Evolutionary conservation across 1,140 invertebrate genomes (phyloP), one percentile per base, ranked within the genome.

Genomic region (Cotesia chilonis): DNA sequence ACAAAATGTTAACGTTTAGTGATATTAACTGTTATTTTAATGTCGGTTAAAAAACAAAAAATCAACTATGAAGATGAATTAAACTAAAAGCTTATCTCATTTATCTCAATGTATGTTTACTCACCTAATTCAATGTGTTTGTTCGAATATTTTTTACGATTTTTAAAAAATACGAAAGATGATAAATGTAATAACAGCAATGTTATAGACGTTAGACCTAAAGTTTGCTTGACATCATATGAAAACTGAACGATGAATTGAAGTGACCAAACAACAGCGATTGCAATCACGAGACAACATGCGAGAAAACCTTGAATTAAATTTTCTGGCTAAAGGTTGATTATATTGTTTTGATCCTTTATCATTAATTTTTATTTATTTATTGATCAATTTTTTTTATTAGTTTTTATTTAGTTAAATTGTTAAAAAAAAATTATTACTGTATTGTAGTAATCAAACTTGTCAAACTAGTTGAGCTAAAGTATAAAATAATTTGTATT

Each of bases 281-380:
- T 4, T 66, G 57, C 55, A 65, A 72, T 60, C 55, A 35, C 64
- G 38, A 72, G 17, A 68, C 65, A 72, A 54, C 17, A 61, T 17
- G n/a, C 55, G 36, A 28, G 60, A 72, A 68, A 68, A 51, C 71
- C 71, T 72, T 72, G 57, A 66, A 65, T 51, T 28, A 59, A 72
- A 68, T 70, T 70, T 36, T 12, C 37, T 20, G 9, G 63, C 63
- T 65, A 47, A 37, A 63, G 14, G 10, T 28, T 38, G 20, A 4
- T 28, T 65, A 12, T 38, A 38, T 41, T 61, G 35, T 35, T 61
- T 28, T 6, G 10, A 55, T 55, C 10, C 38, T 12, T 61, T 28
- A 28, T 35, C 54, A 17, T 20, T 17, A 14, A 14, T 20, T 20
- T 57, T 20, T 57, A 14, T 4, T 57, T 6, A 57, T n/a, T 14